phyloP scores from a whole-genome alignment of 2,888 invertebrate genomes.

The Tryphoninae sp. region DNA sequence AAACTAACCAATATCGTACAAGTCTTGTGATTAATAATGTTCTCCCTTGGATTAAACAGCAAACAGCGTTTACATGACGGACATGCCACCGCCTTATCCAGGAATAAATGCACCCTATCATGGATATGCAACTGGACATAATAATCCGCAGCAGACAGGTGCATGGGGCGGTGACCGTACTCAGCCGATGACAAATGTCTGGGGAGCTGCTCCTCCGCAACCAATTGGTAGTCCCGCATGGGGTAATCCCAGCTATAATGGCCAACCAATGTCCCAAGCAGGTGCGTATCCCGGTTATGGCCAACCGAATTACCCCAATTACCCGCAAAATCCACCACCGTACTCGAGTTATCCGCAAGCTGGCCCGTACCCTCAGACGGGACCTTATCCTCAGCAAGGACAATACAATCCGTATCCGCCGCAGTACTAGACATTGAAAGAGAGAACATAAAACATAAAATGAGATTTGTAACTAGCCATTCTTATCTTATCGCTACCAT shows the following conservation, averaged over 20 bases:
- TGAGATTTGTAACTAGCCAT: too few species aligned
- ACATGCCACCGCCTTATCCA: slow-evolving; percentile 97
- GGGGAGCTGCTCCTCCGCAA: slow-evolving; percentile 74
- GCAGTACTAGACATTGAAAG: slow-evolving; percentile 66
- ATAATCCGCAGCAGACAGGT: slow-evolving; percentile 70
- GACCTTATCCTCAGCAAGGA: slow-evolving; percentile 70
- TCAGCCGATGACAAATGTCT: slow-evolving; percentile 60
- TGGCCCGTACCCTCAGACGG: slow-evolving; percentile 71
- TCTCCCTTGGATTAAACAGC: slow-evolving; percentile 80
- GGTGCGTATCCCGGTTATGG: slow-evolving; percentile 79
- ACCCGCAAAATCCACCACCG: slow-evolving; percentile 77
- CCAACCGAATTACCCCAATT: slow-evolving; percentile 74
- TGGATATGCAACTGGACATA: slow-evolving; percentile 77
- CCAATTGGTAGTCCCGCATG: slow-evolving; percentile 77
- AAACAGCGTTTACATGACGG: slow-evolving; percentile 93
- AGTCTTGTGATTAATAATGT: neutral
- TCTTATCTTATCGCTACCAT: too few species aligned
- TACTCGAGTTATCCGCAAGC: slow-evolving; percentile 73
- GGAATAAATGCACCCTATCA: slow-evolving; percentile 86
- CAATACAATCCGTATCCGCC: slow-evolving; percentile 74
- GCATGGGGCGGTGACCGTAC: slow-evolving; percentile 72
- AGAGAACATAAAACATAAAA: neutral
- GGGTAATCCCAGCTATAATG: slow-evolving; percentile 79
- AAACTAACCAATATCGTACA: too few species aligned
- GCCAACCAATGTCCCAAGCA: slow-evolving; percentile 79